Evolutionary conservation across 2,797 vertebrate genomes (phyloP), one percentile per base, ranked within the genome.

Genomic region (Momotus momota): DNA sequence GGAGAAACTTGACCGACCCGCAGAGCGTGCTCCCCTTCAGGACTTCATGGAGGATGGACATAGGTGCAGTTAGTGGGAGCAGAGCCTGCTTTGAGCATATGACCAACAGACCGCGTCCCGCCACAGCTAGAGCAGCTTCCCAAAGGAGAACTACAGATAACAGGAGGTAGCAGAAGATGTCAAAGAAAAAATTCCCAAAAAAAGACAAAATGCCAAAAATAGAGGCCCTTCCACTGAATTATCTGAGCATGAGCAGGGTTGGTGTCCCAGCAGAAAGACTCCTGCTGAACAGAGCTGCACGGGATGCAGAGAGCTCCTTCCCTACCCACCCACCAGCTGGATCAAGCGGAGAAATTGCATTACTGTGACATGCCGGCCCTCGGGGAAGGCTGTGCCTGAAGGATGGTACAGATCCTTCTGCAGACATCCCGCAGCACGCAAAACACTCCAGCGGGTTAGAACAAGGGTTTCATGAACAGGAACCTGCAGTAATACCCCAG

Each of bases 21-120:
- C 0, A 0, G 12, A 38, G 1, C 0, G 0, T 4, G 15, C 12
- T 66, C 10, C 21, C 14, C 60, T 29, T 38, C n/a, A 43, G 41
- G 41, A 43, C 41, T 35, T 35, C 35, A 35, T 35, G 35, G 35
- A 35, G 35, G 35, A 35, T 35, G 35, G 35, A 35, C 35, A 35
- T 35, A 35, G 35, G 35, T 35, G 0, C 40, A 26, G 27, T 33
- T 33, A 48, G 14, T 25, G 17, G 14, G 15, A 23, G 15, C 49
- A 86, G 27, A 70, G 26, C 40, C 13, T 71, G 49, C 35, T 71
- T 52, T 16, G 29, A 65, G 41, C n/a, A 2, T 22, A 33, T 0
- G 0, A 69, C 46, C 55, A 55, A 25, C 23, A 3, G 9, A 26
- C 23, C 7, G 20, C 26, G 51, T 22, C 78, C 54, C 49, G 23